phyloP scores from a whole-genome alignment of 2,797 vertebrate genomes.

The Sphenopsis melanotis region DNA sequence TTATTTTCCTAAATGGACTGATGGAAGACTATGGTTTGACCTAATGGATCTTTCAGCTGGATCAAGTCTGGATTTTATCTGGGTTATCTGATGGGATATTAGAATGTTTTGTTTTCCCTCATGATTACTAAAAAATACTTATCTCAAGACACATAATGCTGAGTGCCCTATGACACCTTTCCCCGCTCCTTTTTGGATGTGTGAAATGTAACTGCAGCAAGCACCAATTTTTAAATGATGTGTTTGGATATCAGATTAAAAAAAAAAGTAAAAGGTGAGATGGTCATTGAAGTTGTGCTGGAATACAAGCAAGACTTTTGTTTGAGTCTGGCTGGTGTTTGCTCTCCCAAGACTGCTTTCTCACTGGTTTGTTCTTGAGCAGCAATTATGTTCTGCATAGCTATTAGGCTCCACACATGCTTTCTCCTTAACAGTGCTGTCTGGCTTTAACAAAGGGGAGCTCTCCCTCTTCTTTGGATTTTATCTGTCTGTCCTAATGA shows the following conservation, averaged over 20 bases:
- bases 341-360: not conserved
- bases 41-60: not conserved
- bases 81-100: not conserved
- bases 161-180: not conserved
- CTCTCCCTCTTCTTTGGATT: not conserved
- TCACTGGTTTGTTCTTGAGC: not conserved
- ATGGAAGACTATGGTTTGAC: not conserved
- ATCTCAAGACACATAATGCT: fast-evolving
- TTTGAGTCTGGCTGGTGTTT: not conserved
- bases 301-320: not conserved
- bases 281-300: not conserved
- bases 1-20: not conserved
- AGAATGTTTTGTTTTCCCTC: not conserved
- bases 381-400: not conserved
- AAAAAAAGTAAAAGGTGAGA: not conserved
- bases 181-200: not conserved
- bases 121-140: not conserved
- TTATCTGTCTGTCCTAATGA: not conserved
- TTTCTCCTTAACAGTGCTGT: not conserved
- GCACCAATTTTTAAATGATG: not conserved
- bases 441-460: not conserved
- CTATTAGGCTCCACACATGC: not conserved
- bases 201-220: not conserved
- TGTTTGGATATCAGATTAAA: not conserved
- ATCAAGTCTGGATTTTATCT: not conserved